A percentile compares a stretch with the other conserved stretches of the same genome.
Evolutionary conservation across 2,888 invertebrate genomes (phyloP).

Genomic region (Dicranocentrus wangi): DNA sequence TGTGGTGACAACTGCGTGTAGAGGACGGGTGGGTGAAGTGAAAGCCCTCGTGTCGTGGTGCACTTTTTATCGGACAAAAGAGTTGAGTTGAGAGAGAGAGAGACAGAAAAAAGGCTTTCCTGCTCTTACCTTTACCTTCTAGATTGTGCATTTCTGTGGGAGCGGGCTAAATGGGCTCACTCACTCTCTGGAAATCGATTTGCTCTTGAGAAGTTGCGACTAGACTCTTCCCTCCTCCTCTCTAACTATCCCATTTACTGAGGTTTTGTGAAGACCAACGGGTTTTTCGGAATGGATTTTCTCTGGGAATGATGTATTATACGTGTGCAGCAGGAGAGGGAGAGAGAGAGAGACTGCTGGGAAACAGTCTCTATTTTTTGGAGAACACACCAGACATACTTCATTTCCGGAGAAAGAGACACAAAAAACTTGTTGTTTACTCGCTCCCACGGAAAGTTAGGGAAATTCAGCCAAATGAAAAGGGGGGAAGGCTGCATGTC

Average conservation of each 20-base stretch:
- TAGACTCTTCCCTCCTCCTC: no score
- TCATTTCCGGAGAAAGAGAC: no score
- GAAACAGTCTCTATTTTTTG: no score
- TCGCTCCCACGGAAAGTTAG: no score
- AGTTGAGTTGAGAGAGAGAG: not conserved
- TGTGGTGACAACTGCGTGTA: no score
- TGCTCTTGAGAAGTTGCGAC: not conserved
- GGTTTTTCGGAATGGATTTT: not conserved
- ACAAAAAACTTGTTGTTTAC: no score
- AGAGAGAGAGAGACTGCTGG: not conserved
- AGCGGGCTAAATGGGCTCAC: constrained; percentile 3
- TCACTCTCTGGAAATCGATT: constrained; percentile 2
- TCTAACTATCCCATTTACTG: constrained; percentile 9
- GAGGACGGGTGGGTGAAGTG: no score
- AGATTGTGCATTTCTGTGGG: not conserved
- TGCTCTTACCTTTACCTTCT: not conserved
- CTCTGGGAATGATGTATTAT: not conserved
- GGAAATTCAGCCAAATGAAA: no score
- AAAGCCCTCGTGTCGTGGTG: no score
- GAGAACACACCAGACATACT: no score
- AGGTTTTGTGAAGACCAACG: not conserved
- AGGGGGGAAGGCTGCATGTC: no score
- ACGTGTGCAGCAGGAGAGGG: not conserved
- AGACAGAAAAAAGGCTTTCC: not conserved
- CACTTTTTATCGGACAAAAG: not conserved